phyloP scores from a whole-genome alignment of 2,113 vertebrate species.

The Antennarius striatus region DNA sequence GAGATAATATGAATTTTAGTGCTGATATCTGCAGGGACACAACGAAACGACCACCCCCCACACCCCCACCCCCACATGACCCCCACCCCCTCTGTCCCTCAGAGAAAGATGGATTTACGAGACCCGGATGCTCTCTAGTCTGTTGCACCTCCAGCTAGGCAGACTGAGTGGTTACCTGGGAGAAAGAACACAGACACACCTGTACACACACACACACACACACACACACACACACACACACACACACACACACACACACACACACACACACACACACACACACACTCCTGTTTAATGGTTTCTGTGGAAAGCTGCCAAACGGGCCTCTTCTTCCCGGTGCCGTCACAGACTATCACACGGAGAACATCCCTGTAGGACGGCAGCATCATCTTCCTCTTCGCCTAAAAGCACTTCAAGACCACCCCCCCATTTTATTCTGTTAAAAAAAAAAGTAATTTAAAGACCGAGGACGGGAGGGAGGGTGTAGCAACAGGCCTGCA shows the following conservation, averaged over 20 bases:
- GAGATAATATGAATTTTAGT: slow-evolving; percentile 17
- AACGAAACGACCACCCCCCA: too few relatives aligned
- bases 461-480: slow-evolving; percentile 30
- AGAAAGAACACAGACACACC: slow-evolving; percentile 29
- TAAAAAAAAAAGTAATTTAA: slow-evolving; percentile 36
- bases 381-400: slow-evolving; percentile 21
- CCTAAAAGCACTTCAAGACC: slow-evolving; percentile 52
- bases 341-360: slow-evolving; percentile 27
- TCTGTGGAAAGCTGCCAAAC: slow-evolving; percentile 67
- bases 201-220: slow-evolving; percentile 22
- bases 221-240: slow-evolving; percentile 9
- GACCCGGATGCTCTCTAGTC: slow-evolving; percentile 29
- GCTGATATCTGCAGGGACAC: slow-evolving; percentile 14
- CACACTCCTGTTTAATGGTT: slow-evolving; percentile 59
- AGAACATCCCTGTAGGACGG: slow-evolving; percentile 41
- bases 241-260: slow-evolving; percentile 19
- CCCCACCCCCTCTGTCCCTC: too few relatives aligned
- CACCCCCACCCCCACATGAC: too few relatives aligned
- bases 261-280: slow-evolving; percentile 6
- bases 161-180: slow-evolving; percentile 58
- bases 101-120: slow-evolving; percentile 12
- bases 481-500: slow-evolving; percentile 48
- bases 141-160: slow-evolving; percentile 28
- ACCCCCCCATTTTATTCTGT: slow-evolving; percentile 26
- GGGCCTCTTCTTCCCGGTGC: slow-evolving; percentile 18